Evolutionary conservation across 1,140 invertebrate species (phyloP), one percentile per base, ranked within the genome.

Genomic region (Prorops nasuta): DNA sequence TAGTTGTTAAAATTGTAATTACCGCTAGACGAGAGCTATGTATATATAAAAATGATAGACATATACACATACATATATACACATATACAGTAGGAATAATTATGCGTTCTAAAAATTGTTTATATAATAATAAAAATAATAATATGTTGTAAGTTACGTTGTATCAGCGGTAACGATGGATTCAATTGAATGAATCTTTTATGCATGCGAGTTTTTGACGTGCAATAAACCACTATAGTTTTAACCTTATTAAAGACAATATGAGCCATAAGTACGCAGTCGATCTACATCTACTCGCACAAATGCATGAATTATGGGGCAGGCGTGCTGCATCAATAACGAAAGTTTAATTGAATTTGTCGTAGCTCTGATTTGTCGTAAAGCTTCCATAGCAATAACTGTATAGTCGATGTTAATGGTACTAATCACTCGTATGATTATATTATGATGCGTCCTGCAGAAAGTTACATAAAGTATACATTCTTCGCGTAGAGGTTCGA

Each of bases 301-400:
- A 28, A 28, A 28, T 6, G 24, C 24, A 28, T 10, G 24, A 28
- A 6, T 37, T 31, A 31, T 31, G 6, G 35, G 14, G n/a, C 16
- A 15, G 14, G n/a, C 14, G n/a, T 14, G 38, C 14, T 9, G 16
- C 6, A 41, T n/a, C n/a, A n/a, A n/a, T n/a, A n/a, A n/a, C n/a
- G 51, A 48, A 64, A 60, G 54, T 68, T 71, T 63, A 54, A 62
- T 73, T 66, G 67, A 63, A 74, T 71, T 74, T 56, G 64, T 67
- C 56, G 58, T 44, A 58, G 54, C 53, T 53, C 64, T 66, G 66
- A 72, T 69, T 64, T 60, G 63, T 59, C 60, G 62, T 73, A 72
- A 64, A 66, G 69, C 71, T 75, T 75, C 69, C 66, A 75, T 72
- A 75, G 71, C 67, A 74, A 75, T 75, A 74, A 71, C 55, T 73